A percentile compares a stretch with the other conserved stretches of the same genome.
phyloP scores from a whole-genome alignment of 2,797 vertebrate species.

The Lithobates pipiens region DNA sequence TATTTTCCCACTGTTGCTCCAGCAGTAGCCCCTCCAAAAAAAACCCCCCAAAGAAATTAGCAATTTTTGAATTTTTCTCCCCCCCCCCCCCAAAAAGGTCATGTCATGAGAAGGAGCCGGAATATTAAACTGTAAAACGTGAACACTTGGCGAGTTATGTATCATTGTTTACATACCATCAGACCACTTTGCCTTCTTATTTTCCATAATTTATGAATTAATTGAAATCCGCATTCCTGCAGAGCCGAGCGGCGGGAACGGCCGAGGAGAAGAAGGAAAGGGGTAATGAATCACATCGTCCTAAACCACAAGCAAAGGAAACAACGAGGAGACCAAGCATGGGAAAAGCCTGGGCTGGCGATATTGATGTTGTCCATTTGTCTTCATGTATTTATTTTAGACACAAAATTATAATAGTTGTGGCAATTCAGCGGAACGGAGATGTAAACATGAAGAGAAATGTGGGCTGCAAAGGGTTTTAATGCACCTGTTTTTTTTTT shows the following conservation, averaged over 20 bases:
- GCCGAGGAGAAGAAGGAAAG: constrained; percentile 8
- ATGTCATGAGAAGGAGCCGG: constrained; percentile 45
- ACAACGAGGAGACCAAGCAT: constrained; percentile 5
- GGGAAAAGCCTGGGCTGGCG: constrained; percentile 39
- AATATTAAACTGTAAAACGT: constrained; percentile 20
- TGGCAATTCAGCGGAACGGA: background rate
- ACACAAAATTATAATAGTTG: constrained; percentile 35
- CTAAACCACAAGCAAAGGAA: constrained; percentile 25
- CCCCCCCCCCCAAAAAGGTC: background rate
- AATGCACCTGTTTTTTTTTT: background rate
- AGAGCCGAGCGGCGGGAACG: constrained; percentile 30
- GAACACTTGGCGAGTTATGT: constrained; percentile 39
- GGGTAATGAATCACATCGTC: constrained; percentile 47
- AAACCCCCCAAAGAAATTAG: background rate
- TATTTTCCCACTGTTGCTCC: background rate
- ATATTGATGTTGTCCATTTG: constrained; percentile 46
- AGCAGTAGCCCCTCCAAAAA: background rate
- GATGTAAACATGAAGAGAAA: constrained; percentile 37
- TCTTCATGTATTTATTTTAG: constrained; percentile 50
- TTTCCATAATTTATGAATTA: constrained; percentile 57
- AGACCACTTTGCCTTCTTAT: constrained; percentile 46
- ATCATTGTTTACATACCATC: constrained; percentile 45
- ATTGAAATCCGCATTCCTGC: constrained; percentile 56
- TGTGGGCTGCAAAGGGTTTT: constrained; percentile 2
- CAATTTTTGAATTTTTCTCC: background rate